A percentile compares a stretch with the other conserved stretches of the same genome.
These are phyloP conservation scores for Lagocephalus sceleratus DNA, from an alignment of 2,797 vertebrate species.

Conservation along the genomic window DNA sequence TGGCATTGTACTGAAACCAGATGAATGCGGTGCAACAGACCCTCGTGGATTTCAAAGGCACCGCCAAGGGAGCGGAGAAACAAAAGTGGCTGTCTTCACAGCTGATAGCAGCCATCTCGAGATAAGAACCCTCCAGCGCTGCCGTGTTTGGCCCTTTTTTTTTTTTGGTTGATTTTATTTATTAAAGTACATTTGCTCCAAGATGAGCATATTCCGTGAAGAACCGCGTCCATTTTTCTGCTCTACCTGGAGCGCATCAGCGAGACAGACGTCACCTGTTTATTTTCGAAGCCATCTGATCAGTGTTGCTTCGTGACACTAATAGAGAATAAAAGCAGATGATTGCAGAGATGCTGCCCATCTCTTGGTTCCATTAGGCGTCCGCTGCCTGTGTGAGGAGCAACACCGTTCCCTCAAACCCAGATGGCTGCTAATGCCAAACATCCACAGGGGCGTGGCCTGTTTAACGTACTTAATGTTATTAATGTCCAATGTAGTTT, in stretches of 20 bases:
- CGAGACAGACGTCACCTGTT: conserved; percentile 10
- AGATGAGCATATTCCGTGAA: background rate
- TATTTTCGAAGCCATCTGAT: conserved; percentile 40
- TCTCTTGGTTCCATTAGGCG: conserved; percentile 47
- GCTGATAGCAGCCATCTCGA: conserved; percentile 59
- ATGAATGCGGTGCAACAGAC: conserved; percentile 62
- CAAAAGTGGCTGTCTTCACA: conserved; percentile 68
- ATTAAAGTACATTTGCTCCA: conserved; percentile 7
- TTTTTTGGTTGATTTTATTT: conserved; percentile 51
- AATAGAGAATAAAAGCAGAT: conserved; percentile 54
- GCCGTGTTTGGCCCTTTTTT: conserved; percentile 12
- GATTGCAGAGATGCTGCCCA: conserved; percentile 35
- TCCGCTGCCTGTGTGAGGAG: conserved; percentile 19
- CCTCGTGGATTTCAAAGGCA: conserved; percentile 65
- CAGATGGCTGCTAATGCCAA: background rate
- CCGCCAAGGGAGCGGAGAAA: conserved; percentile 62
- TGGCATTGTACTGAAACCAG: conserved; percentile 62
- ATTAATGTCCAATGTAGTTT: too few relatives aligned
- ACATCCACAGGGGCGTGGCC: background rate
- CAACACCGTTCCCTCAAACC: background rate
- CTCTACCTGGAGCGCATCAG: conserved; percentile 8
- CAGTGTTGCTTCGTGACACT: conserved; percentile 28
- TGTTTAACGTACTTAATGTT: conserved; percentile 1
- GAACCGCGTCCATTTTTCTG: conserved; percentile 4
- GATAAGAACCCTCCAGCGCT: conserved; percentile 60